These are phyloP conservation scores for Bradypodion ventrale DNA, from an alignment of 2,797 vertebrate genomes.

Conservation along the genomic window DNA sequence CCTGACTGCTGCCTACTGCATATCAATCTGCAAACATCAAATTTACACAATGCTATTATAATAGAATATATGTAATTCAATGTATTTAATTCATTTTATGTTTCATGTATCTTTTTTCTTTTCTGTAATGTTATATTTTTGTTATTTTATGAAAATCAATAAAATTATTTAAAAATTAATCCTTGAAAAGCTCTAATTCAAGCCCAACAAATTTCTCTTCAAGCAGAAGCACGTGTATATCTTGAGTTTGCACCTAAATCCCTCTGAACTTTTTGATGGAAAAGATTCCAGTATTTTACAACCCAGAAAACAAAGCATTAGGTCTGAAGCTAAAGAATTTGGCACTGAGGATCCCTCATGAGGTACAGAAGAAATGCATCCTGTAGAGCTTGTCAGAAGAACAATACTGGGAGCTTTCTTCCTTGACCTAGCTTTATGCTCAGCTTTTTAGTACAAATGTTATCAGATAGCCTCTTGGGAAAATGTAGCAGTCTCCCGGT, in stretches of 20 bases:
- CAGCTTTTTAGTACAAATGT: slow-evolving; percentile 20
- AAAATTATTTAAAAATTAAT: no score
- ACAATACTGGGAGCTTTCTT: neutral
- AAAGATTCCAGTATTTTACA: neutral
- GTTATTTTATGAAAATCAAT: no score
- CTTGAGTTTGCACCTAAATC: neutral
- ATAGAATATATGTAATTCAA: no score
- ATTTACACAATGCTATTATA: no score
- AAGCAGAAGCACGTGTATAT: neutral
- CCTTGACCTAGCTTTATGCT: slow-evolving; percentile 21
- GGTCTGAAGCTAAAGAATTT: neutral
- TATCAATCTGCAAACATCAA: no score
- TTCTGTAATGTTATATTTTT: no score
- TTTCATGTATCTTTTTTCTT: no score
- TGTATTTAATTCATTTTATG: no score
- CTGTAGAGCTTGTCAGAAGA: neutral
- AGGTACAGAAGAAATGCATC: neutral
- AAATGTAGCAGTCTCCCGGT: slow-evolving; percentile 15
- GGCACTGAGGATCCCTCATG: neutral
- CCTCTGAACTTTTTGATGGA: neutral
- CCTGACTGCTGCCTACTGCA: no score
- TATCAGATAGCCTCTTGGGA: slow-evolving; percentile 17
- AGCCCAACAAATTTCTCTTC: neutral
- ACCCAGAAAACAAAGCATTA: neutral
- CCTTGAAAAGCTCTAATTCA: neutral